Percentiles rank a stretch among this genome's conserved stretches.
Conservation (phyloP, 2,888 invertebrate species). For the Leucoma salicis region DNA sequence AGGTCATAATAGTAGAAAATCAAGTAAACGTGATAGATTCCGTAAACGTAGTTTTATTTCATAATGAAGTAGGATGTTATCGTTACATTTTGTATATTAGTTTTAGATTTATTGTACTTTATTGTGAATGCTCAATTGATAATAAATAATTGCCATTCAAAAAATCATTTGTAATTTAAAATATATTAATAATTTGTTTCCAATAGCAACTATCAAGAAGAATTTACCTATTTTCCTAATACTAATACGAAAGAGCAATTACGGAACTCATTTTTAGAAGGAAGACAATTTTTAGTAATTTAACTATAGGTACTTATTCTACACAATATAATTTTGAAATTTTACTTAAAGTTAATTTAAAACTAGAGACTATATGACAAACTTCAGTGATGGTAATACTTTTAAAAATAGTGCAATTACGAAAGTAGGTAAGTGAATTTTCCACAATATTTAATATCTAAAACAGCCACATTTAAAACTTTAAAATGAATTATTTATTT, state of each 20-base stretch:
- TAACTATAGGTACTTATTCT: not conserved
- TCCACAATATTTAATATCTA: conserved; percentile 32
- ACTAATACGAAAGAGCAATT: not conserved
- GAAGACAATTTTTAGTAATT: conserved; percentile 33
- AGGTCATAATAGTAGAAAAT: too few species aligned
- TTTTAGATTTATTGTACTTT: too few species aligned
- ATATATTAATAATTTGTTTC: too few species aligned
- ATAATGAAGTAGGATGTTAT: too few species aligned
- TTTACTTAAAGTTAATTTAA: conserved; percentile 11
- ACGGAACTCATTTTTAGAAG: conserved; percentile 14
- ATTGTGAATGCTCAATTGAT: too few species aligned
- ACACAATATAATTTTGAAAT: not conserved
- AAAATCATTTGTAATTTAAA: too few species aligned
- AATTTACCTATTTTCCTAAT: too few species aligned
- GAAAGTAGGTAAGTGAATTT: conserved; percentile 37
- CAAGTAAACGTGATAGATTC: too few species aligned
- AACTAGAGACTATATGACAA: conserved; percentile 46
- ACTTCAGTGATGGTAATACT: conserved; percentile 54
- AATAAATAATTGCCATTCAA: too few species aligned
- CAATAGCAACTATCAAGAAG: too few species aligned
- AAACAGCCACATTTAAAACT: conserved; percentile 46
- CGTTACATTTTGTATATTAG: too few species aligned
- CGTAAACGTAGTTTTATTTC: too few species aligned
- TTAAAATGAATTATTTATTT: conserved; percentile 6
- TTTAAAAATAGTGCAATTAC: conserved; percentile 55